phyloP scores from a whole-genome alignment of 1,140 invertebrate genomes.

The Scaptomyza pallida region DNA sequence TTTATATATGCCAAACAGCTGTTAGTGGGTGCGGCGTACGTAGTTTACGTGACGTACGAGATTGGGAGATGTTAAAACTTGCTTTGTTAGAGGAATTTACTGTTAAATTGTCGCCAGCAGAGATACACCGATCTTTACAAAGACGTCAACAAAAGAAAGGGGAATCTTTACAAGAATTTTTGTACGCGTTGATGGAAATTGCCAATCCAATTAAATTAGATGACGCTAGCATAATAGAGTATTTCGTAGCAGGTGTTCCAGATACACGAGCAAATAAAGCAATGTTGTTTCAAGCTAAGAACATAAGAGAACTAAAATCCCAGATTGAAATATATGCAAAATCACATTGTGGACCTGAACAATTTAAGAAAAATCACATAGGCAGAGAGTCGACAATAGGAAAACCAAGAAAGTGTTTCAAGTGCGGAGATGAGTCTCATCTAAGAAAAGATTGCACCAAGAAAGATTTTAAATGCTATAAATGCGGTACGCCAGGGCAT shows the following conservation, averaged over 20 bases:
- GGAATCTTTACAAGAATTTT: not conserved
- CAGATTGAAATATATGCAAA: not conserved
- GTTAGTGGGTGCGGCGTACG: not conserved
- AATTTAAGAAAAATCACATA: too few relatives aligned
- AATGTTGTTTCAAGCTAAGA: too few relatives aligned
- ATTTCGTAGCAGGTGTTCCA: not conserved
- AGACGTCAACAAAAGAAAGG: not conserved
- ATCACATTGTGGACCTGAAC: too few relatives aligned
- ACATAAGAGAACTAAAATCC: not conserved
- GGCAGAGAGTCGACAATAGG: not conserved
- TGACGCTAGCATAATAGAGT: not conserved
- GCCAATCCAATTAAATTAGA: not conserved
- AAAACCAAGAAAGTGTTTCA: not conserved
- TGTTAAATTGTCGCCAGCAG: not conserved
- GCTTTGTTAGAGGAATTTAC: not conserved
- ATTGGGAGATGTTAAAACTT: not conserved
- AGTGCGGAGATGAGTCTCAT: not conserved
- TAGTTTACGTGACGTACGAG: not conserved
- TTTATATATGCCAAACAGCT: constrained; percentile 17
- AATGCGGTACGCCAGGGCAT: too few relatives aligned
- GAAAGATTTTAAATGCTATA: too few relatives aligned
- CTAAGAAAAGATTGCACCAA: not conserved
- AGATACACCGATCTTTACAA: not conserved
- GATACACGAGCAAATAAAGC: too few relatives aligned
- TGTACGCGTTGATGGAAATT: not conserved